These are phyloP conservation scores for Nylanderia fulva DNA, from an alignment of 1,140 invertebrate genomes.

Conservation along the genomic window DNA sequence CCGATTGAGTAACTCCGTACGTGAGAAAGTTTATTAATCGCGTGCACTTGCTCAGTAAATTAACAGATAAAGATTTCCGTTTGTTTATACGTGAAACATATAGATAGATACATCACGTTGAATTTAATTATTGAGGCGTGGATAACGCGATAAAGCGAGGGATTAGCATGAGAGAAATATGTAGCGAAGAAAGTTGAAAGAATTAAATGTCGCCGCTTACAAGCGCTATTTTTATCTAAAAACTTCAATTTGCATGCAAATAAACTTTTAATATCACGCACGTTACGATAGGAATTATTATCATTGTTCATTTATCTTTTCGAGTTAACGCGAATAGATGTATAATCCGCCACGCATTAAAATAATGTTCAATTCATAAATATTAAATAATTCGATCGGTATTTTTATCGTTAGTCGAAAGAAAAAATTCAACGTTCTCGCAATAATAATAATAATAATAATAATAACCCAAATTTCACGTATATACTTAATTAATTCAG, in stretches of 20 bases:
- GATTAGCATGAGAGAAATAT: conserved; percentile 16
- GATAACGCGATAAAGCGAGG: neutral
- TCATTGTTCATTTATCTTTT: conserved; percentile 38
- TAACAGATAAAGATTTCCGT: conserved; percentile 3
- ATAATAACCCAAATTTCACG: neutral
- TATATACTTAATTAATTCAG: neutral
- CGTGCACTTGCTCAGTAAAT: conserved; percentile 11
- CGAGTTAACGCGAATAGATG: conserved; percentile 25
- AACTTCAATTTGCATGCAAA: conserved; percentile 58
- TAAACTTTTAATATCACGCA: conserved; percentile 40
- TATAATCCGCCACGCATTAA: neutral
- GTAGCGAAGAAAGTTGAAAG: conserved; percentile 39
- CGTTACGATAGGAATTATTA: conserved; percentile 35
- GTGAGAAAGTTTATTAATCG: conserved; percentile 12
- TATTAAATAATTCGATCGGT: conserved; percentile 39
- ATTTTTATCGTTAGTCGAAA: neutral
- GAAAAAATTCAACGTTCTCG: neutral
- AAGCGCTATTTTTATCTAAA: conserved; percentile 36
- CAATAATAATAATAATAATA: conserved; percentile 2
- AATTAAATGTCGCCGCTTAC: conserved; percentile 49
- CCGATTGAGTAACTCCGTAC: neutral
- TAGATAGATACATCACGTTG: conserved; percentile 22
- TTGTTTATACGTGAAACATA: neutral
- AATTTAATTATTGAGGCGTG: conserved; percentile 23
- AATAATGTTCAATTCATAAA: conserved; percentile 37